Base-by-base conservation (phyloP, 2,113 vertebrate species). In the Chroicocephalus ridibundus region DNA sequence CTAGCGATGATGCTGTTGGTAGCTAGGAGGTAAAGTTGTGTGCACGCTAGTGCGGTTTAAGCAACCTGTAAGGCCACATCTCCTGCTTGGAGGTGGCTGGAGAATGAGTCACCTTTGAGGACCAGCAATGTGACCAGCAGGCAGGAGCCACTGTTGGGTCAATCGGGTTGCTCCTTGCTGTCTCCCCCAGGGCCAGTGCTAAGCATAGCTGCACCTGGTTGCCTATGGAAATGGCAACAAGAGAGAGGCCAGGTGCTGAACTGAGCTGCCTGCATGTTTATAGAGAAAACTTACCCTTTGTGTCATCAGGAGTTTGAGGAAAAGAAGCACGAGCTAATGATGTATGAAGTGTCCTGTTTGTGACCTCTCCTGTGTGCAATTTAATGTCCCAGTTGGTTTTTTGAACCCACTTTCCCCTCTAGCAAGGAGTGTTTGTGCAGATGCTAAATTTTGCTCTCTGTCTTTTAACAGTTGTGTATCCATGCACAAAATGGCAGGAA, bases 401-500 rank as follows among this genome's bases (percentile, higher is more conserved):
- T 60, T 44, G 26, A 90, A 52, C 20, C 14, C 46, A 5, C 52
- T 62, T 72, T 55, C 26, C 19, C 31, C 32, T 82, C 75, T 61
- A 77, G 55, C 24, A 64, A 91, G 46, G 25, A 57, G 18, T 36
- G 52, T 55, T 86, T 71, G 36, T 58, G 66, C 27, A 92, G 57
- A 55, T 65, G 27, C 75, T 87, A 18, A 85, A n/a, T 54, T 83
- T 54, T 94, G 36, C 64, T 94, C 61, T 94, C 44, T 95, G 19
- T 97, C 70, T 95, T 71, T 74, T 82, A 55, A 25, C 98, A 99
- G 99, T 97, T 99, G 85, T 99, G 99, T 95, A 97, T 97, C 83
- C 99, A 99, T 19, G 98, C 99, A n/a, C 96, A 99, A 95, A 98
- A 98, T 15, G 99, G 99, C 91, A 98, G 97, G 95, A 99, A 99